Evolutionary conservation across 2,113 vertebrate genomes (phyloP).

Genomic region (Megaleporinus macrocephalus): DNA sequence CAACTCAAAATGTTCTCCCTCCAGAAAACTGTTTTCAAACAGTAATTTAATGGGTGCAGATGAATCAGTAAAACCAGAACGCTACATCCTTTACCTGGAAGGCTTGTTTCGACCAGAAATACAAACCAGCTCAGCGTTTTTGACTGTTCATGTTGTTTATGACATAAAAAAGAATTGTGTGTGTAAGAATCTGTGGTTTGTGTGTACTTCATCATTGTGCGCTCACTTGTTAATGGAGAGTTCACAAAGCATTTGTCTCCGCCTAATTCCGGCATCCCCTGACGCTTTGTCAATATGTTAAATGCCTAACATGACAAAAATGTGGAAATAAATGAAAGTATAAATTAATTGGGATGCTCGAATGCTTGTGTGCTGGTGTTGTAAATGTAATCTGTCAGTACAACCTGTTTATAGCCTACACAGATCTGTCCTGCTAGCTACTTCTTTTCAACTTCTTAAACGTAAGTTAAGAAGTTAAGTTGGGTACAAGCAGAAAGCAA

Average conservation of each 20-base stretch:
- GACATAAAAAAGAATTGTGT: background rate
- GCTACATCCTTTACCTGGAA: background rate
- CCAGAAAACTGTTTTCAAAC: background rate
- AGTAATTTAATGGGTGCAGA: background rate
- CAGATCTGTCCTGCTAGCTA: too few species aligned
- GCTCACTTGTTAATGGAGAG: background rate
- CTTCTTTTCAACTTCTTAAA: too few species aligned
- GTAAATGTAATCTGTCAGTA: too few species aligned
- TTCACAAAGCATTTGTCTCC: background rate
- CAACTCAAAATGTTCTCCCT: background rate
- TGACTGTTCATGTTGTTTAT: background rate
- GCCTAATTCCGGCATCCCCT: too few species aligned
- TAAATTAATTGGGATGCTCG: too few species aligned
- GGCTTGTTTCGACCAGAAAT: background rate
- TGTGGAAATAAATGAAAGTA: too few species aligned
- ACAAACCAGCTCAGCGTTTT: background rate
- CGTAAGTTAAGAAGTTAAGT: too few species aligned
- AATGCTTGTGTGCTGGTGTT: too few species aligned
- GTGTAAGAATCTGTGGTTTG: background rate
- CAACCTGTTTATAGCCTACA: too few species aligned
- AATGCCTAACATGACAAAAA: too few species aligned
- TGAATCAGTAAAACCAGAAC: constrained; percentile 1
- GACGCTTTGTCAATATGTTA: too few species aligned
- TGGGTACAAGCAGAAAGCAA: too few species aligned
- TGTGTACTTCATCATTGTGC: background rate